Conservation (phyloP, 2,113 vertebrate species). For the Orientallactaga bullata region DNA sequence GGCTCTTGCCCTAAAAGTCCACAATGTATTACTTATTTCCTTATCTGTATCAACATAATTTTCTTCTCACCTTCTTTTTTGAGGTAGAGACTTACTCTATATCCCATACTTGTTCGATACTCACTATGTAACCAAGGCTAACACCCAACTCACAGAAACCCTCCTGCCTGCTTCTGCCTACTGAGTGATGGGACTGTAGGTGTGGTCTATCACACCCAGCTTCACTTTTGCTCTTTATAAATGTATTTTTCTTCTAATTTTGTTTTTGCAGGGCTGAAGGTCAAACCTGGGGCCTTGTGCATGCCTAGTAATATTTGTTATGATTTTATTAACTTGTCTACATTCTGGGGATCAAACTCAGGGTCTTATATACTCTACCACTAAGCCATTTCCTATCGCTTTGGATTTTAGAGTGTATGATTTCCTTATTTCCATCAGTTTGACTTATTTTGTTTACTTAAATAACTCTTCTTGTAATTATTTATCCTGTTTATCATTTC, state of each 20-base stretch:
- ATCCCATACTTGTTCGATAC: too few species aligned
- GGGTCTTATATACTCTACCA: not conserved
- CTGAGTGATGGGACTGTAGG: too few species aligned
- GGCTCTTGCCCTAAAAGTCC: not conserved
- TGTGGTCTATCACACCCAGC: too few species aligned
- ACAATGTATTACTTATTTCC: not conserved
- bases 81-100: too few species aligned
- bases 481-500: not conserved
- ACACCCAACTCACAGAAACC: too few species aligned
- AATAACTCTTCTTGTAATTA: constrained; percentile 11
- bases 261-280: not conserved
- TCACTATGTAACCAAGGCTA: too few species aligned
- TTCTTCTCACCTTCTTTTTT: constrained; percentile 32
- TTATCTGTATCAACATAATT: not conserved
- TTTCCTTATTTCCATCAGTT: constrained; percentile 46
- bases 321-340: not conserved
- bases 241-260: not conserved
- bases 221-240: too few species aligned
- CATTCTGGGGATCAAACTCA: not conserved
- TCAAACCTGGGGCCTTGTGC: not conserved
- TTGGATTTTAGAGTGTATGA: constrained; percentile 15
- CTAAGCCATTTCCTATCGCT: not conserved
- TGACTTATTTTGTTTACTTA: constrained; percentile 21
- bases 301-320: not conserved
- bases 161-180: too few species aligned